phyloP scores from a whole-genome alignment of 2,888 invertebrate genomes.

The Platycnemis pennipes region DNA sequence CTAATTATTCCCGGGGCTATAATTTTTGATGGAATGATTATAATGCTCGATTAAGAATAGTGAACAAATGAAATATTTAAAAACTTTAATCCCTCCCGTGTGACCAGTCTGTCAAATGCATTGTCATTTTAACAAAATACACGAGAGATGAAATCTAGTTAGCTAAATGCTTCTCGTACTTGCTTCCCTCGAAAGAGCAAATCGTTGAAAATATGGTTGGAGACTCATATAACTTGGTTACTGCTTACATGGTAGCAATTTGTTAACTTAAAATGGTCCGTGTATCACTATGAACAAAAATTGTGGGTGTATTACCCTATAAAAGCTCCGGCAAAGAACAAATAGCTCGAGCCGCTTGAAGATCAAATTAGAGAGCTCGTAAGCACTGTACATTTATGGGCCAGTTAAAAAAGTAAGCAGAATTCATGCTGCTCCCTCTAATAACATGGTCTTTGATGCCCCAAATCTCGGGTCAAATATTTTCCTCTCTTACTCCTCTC shows the following conservation, averaged over 20 bases:
- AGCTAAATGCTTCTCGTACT: background rate
- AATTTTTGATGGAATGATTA: too few species aligned
- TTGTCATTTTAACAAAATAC: background rate
- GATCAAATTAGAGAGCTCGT: conserved; percentile 35
- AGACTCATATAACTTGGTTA: background rate
- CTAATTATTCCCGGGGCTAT: too few species aligned
- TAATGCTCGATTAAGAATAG: too few species aligned
- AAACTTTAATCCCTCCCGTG: too few species aligned
- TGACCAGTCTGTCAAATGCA: too few species aligned
- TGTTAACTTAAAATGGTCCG: background rate
- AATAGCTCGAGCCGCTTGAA: conserved; percentile 30
- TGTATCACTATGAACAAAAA: background rate
- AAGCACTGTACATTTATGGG: conserved; percentile 25
- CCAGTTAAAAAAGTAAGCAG: conserved; percentile 33
- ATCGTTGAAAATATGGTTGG: background rate
- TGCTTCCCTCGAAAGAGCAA: background rate
- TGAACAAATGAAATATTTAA: too few species aligned
- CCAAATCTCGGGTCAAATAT: conserved; percentile 62
- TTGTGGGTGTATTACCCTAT: background rate
- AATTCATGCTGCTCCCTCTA: conserved; percentile 62
- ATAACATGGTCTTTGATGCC: conserved; percentile 67
- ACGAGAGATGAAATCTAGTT: background rate
- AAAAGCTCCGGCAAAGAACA: background rate
- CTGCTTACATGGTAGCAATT: background rate
- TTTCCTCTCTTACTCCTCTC: background rate